A percentile compares a stretch with the other conserved stretches of the same genome.
Conservation (phyloP, 2,888 invertebrate species). For the Hanleya hanleyi region DNA sequence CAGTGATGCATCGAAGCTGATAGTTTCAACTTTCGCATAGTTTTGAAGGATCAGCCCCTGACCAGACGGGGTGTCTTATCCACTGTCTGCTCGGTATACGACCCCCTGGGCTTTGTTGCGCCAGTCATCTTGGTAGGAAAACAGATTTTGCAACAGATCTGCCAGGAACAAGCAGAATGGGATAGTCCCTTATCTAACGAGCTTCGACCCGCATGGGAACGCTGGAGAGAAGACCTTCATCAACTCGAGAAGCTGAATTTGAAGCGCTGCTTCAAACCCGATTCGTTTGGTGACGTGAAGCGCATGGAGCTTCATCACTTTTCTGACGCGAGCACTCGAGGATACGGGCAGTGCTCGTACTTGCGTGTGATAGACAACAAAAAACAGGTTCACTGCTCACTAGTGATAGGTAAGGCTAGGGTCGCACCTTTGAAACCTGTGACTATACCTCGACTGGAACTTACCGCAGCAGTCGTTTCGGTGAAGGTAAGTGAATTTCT, state of each 20-base stretch:
- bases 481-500: conserved; percentile 12
- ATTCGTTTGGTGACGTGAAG: conserved; percentile 27
- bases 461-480: conserved; percentile 29
- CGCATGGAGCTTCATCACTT: conserved; percentile 41
- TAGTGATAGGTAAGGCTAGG: conserved; percentile 29
- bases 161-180: conserved; percentile 35
- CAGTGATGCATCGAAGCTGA: too few species aligned
- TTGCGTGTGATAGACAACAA: conserved; percentile 25
- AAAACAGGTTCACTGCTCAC: conserved; percentile 15
- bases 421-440: conserved; percentile 22
- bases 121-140: conserved; percentile 42
- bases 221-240: conserved; percentile 30
- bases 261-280: conserved; percentile 31
- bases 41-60: conserved; percentile 28
- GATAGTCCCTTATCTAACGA: conserved; percentile 42
- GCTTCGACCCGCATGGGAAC: conserved; percentile 28
- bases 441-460: conserved; percentile 32
- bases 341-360: conserved; percentile 46
- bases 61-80: conserved; percentile 41
- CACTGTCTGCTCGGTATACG: conserved; percentile 39
- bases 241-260: conserved; percentile 19
- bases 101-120: conserved; percentile 47
- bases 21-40: conserved; percentile 40
- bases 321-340: conserved; percentile 38
- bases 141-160: conserved; percentile 42